A percentile compares a stretch with the other conserved stretches of the same genome.
phyloP scores from a whole-genome alignment of 1,140 invertebrate species.

The Microplitis demolitor region DNA sequence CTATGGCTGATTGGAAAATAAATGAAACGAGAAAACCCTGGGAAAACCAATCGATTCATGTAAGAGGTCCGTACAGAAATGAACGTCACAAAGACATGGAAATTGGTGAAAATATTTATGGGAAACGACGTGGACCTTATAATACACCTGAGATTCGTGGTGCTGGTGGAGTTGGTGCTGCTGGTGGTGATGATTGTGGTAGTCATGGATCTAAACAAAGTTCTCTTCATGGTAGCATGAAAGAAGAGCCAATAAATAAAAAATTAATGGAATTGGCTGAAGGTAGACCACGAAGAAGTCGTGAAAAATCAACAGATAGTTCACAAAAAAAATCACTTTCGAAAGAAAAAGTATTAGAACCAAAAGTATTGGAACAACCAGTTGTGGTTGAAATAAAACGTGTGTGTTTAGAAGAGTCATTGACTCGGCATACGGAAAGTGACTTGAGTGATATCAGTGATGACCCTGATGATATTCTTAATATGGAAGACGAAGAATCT shows the following conservation, averaged over 20 bases:
- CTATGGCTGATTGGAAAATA: conserved; percentile 55
- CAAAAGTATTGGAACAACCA: conserved; percentile 49
- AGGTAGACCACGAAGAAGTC: conserved; percentile 48
- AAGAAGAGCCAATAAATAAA: conserved; percentile 59
- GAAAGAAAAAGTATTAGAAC: conserved; percentile 50
- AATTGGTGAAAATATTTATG: conserved; percentile 41
- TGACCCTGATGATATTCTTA: conserved; percentile 83
- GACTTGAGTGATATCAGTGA: conserved; percentile 86
- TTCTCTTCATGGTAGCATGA: conserved; percentile 56
- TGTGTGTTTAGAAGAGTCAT: conserved; percentile 57
- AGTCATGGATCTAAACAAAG: conserved; percentile 50
- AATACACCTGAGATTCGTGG: conserved; percentile 44
- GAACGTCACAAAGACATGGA: conserved; percentile 56
- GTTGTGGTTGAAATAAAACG: conserved; percentile 59
- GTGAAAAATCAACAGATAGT: conserved; percentile 55
- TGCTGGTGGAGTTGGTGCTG: too few species aligned
- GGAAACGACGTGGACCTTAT: conserved; percentile 51
- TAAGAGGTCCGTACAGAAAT: conserved; percentile 52
- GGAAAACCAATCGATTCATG: conserved; percentile 52
- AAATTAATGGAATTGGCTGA: conserved; percentile 60
- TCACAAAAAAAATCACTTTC: conserved; percentile 45
- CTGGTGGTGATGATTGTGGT: conserved; percentile 44
- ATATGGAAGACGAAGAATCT: conserved; percentile 70
- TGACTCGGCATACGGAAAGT: conserved; percentile 67
- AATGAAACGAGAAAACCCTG: conserved; percentile 52